A percentile compares a stretch with the other conserved stretches of the same genome.
Evolutionary conservation across 2,797 vertebrate species (phyloP).

Genomic region (Xenopus petersii): DNA sequence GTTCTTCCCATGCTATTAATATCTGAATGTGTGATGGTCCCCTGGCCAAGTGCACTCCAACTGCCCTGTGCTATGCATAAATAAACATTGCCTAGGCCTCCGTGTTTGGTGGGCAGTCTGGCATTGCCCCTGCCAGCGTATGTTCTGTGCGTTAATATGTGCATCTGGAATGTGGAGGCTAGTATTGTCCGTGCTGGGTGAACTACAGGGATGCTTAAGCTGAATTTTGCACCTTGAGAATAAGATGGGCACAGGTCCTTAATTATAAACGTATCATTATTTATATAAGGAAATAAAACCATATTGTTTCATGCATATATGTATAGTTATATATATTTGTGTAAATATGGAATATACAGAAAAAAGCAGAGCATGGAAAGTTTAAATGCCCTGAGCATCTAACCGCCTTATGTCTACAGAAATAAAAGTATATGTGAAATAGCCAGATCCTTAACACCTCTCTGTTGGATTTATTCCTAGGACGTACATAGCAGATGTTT

Average conservation of each 20-base stretch:
- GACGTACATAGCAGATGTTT: too few species aligned
- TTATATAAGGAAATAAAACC: conserved; percentile 11
- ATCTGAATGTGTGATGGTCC: too few species aligned
- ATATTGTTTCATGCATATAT: conserved; percentile 15
- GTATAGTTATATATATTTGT: conserved; percentile 14
- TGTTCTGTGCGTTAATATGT: background rate
- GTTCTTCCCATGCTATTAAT: too few species aligned
- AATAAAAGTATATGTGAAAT: conserved; percentile 25
- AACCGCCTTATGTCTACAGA: conserved; percentile 20
- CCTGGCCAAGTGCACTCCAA: too few species aligned
- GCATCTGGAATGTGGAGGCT: background rate
- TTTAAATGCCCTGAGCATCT: conserved; percentile 16
- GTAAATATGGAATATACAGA: conserved; percentile 16
- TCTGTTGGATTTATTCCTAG: too few species aligned
- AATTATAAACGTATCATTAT: background rate
- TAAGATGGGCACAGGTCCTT: background rate
- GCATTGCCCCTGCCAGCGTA: background rate
- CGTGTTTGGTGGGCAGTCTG: background rate
- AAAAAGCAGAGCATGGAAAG: conserved; percentile 6
- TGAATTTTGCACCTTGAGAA: conserved; percentile 7
- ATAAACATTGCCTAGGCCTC: too few species aligned
- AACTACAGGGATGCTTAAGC: background rate
- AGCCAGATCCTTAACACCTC: background rate
- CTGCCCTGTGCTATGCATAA: too few species aligned
- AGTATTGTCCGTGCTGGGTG: background rate